Conservation (phyloP, 2,113 vertebrate genomes). For the Elephantulus edwardii region DNA sequence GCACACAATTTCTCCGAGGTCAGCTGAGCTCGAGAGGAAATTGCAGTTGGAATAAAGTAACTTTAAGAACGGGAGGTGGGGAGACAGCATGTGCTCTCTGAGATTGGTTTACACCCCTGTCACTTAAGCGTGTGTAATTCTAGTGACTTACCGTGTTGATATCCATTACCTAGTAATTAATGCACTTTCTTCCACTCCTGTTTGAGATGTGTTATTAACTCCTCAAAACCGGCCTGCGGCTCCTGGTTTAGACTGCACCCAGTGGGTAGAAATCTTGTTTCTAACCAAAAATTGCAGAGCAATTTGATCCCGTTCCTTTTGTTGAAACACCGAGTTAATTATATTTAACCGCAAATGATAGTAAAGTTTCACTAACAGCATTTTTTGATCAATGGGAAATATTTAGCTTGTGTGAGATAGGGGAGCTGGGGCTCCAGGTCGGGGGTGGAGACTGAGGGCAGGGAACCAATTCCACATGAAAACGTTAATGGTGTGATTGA, state of each 20-base stretch:
- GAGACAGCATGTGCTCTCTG: fast-evolving
- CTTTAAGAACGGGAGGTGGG: not conserved
- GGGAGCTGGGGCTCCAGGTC: slow-evolving; percentile 69
- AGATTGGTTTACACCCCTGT: not conserved
- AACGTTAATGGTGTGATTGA: slow-evolving; percentile 76
- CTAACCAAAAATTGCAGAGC: slow-evolving; percentile 60
- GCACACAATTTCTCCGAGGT: not conserved
- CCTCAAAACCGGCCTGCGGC: slow-evolving; percentile 68
- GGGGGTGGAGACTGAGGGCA: slow-evolving; percentile 60
- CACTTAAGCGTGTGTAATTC: not conserved
- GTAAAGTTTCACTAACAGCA: slow-evolving; percentile 75
- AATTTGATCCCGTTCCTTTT: slow-evolving; percentile 77
- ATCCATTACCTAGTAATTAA: slow-evolving; percentile 26
- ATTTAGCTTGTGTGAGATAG: slow-evolving; percentile 70
- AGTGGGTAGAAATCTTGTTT: slow-evolving; percentile 70
- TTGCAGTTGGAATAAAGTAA: not conserved
- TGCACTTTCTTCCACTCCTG: not conserved
- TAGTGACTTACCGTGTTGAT: not conserved
- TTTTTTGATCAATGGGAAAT: slow-evolving; percentile 79
- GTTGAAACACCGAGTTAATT: slow-evolving; percentile 81
- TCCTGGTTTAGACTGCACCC: slow-evolving; percentile 55
- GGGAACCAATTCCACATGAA: slow-evolving; percentile 63
- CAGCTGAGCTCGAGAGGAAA: not conserved
- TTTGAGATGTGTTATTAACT: slow-evolving; percentile 50
- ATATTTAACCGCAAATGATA: slow-evolving; percentile 74